Percentiles rank a stretch among this genome's conserved stretches.
Conservation (phyloP, 1,140 invertebrate species). For the Yoshiicerus persimilis region DNA sequence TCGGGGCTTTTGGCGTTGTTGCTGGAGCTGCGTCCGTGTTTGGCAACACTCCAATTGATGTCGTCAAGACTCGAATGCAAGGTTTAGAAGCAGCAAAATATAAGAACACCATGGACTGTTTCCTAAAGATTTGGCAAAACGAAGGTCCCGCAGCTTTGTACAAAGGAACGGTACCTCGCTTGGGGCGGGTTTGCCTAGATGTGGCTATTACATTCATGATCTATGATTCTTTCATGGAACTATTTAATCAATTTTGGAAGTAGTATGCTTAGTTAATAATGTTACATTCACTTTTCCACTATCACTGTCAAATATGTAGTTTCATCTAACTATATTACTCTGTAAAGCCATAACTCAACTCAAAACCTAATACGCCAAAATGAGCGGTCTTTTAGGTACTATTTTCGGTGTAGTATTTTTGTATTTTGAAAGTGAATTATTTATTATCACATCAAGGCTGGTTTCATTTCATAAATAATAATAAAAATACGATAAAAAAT, state of each 20-base stretch:
- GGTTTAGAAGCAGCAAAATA: conserved; percentile 94
- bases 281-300: background rate
- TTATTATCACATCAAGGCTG: too few relatives aligned
- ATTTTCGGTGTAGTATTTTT: too few relatives aligned
- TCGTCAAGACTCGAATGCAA: conserved; percentile 99
- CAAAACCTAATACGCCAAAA: too few relatives aligned
- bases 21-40: conserved; percentile 95
- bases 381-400: too few relatives aligned
- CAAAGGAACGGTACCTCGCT: conserved; percentile 95
- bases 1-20: conserved; percentile 85
- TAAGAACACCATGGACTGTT: conserved; percentile 92
- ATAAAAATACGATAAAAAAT: too few relatives aligned
- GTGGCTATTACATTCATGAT: conserved; percentile 99
- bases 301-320: too few relatives aligned
- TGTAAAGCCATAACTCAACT: too few relatives aligned
- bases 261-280: conserved; percentile 16
- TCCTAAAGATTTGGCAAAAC: conserved; percentile 83
- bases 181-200: conserved; percentile 95
- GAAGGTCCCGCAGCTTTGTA: conserved; percentile 96
- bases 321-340: too few relatives aligned
- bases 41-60: conserved; percentile 96
- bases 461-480: too few relatives aligned
- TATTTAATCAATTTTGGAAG: conserved; percentile 86
- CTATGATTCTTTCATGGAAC: conserved; percentile 92
- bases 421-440: too few relatives aligned